Base-by-base conservation (phyloP, 1,140 invertebrate species). In the Drosophila kikkawai region DNA sequence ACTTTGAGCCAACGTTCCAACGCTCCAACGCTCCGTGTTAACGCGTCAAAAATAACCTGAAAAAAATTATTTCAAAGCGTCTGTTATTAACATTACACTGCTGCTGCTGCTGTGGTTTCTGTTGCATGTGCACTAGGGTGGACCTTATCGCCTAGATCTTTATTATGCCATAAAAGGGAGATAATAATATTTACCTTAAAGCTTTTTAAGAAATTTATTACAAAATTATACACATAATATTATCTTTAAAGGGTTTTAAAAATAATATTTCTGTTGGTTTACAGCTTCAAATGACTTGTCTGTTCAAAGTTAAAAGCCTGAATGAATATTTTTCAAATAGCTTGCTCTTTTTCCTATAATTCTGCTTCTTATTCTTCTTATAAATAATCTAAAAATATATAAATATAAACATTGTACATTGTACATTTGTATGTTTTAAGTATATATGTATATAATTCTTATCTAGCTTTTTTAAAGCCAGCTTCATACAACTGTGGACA, bases 41-140 rank as follows among this genome's bases (percentile, higher is more conserved):
- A 90, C 80, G 77, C 81, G 84, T 88, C 74, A 75, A 78, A 83
- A 88, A 84, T 83, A 87, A 90, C 85, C 77, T 87, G 82, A 84
- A 85, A 74, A 84, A 44, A 75, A 76, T 45, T 34, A 32, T 60
- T 57, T 48, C 69, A 19, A 71, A 36, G 69, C 37, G 68, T 50
- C 70, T 73, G 70, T 73, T 73, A 74, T 74, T 74, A 74, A 74
- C 70, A 74, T 74, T 58, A 29, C 17, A 19, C 55, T 42, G 75
- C 60, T 22, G 65, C 36, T 12, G 56, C 6, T 47, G 45, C 34
- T 19, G 64, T 55, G 17, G 19, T 32, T 67, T 45, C 45, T 13
- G 68, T 34, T 73, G 69, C 66, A 71, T 41, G 37, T 58, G 66
- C 32, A 32, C 32, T 68, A 22, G 64, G 48, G 64, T 70, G 67